Base-by-base conservation (phyloP, 2,888 invertebrate genomes). In the Caenorhabditis sp. region DNA sequence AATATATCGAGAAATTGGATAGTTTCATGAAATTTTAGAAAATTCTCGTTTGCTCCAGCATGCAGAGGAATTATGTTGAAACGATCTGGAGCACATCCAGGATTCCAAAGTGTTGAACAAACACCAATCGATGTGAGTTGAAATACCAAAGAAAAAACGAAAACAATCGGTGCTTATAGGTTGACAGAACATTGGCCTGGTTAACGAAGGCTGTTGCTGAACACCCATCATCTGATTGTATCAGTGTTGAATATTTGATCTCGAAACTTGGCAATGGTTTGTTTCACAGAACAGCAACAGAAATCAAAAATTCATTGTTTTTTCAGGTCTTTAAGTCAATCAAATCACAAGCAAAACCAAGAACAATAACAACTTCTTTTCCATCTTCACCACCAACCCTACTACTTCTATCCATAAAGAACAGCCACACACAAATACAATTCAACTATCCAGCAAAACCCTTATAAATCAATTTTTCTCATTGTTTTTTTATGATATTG, bases 61-160 rank as follows among this genome's bases (percentile, higher is more conserved):
- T 83, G 83, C 61, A 72, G 83, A 25, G 83, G 83, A 58, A 82
- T 83, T 38, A 81, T 83, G 80, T 72, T 83, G 56, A 83, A 83
- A 64, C 62, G 83, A 53, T 71, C 76, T 8, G 77, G 70, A 60
- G 74, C 58, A 17, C 69, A 69, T 23, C 43, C 43, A 43, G 43
- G 43, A 43, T 43, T 43, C 43, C 26, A 25, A 14, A 25, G 8
- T 10, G 56, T 17, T 26, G 56, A 56, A 54, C 64, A 12, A 64
- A 59, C 62, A 27, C 3, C n/a, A 53, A 12, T 43, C 17, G 43
- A 43, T 43, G 43, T 43, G 17, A 17, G 43, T 43, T 31, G 4
- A 4, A 31, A 31, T 31, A 31, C 4, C 31, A 31, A 7, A 7
- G 31, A 4, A 31, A 4, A 31, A 31, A 31, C 5, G 31, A 31